Evolutionary conservation across 1,140 invertebrate genomes (phyloP).

Genomic region (Neodiprion virginianus): DNA sequence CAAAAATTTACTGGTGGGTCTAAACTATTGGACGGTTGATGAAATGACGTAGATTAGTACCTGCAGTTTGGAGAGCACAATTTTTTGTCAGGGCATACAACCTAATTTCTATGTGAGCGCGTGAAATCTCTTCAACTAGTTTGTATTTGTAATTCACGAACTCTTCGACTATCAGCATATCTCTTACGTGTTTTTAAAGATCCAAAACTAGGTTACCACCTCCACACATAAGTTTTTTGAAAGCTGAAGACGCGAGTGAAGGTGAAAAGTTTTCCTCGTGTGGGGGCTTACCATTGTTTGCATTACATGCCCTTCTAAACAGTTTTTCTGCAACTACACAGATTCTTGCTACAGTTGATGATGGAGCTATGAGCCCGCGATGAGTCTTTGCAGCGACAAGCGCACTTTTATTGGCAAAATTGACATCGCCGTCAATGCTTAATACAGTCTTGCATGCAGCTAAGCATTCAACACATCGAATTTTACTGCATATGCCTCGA

Average conservation of each 20-base stretch:
- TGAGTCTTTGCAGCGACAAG: not conserved
- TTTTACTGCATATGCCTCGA: not conserved
- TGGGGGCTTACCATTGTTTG: not conserved
- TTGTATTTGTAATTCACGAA: not conserved
- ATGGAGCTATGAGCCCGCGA: not conserved
- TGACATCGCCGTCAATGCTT: too few species aligned
- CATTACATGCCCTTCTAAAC: not conserved
- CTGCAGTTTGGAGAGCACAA: not conserved
- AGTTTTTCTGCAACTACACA: not conserved
- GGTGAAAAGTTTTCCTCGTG: not conserved
- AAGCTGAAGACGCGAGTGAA: not conserved
- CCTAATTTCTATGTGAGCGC: not conserved
- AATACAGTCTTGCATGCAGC: not conserved
- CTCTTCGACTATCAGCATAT: not conserved
- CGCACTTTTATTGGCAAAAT: not conserved
- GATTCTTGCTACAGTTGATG: not conserved
- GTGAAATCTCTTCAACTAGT: not conserved
- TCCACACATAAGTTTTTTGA: not conserved
- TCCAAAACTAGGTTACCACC: not conserved
- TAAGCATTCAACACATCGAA: not conserved
- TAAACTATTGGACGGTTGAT: not conserved
- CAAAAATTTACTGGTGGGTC: conserved; percentile 3
- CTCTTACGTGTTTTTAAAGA: not conserved
- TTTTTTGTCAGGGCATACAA: not conserved
- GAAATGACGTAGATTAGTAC: not conserved